Conservation (phyloP, 2,113 vertebrate genomes). For the Campylomormyrus tamandua region DNA sequence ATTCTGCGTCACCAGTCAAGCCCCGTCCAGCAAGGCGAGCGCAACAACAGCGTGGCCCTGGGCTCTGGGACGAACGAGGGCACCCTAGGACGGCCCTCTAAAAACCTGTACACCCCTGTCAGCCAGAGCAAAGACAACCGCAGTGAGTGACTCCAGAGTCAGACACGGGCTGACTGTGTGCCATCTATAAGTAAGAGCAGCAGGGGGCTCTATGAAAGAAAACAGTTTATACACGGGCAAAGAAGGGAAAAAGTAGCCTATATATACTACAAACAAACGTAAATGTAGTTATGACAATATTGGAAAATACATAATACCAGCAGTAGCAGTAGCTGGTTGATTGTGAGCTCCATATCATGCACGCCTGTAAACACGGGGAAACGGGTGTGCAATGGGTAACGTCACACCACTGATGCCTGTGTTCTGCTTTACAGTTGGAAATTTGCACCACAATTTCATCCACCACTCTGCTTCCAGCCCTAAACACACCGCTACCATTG, state of each 20-base stretch:
- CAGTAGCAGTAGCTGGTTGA: neutral
- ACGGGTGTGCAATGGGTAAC: too few species aligned
- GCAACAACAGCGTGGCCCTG: slow-evolving; percentile 76
- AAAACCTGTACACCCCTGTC: slow-evolving; percentile 75
- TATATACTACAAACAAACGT: neutral
- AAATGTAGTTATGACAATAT: neutral
- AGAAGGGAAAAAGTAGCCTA: neutral
- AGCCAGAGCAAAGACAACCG: slow-evolving; percentile 75
- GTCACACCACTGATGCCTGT: slow-evolving; percentile 32
- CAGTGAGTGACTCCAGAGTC: slow-evolving; percentile 56
- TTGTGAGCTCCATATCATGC: neutral
- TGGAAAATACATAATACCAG: neutral
- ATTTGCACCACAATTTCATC: slow-evolving; percentile 81
- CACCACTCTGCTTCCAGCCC: slow-evolving; percentile 74
- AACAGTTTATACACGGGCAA: neutral
- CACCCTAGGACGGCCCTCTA: slow-evolving; percentile 69
- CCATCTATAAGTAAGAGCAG: neutral
- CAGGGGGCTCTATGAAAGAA: neutral
- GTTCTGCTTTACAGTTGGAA: slow-evolving; percentile 69
- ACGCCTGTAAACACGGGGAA: neutral
- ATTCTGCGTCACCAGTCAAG: slow-evolving; percentile 81
- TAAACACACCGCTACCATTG: slow-evolving; percentile 74
- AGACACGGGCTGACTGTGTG: too few species aligned
- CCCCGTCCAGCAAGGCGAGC: slow-evolving; percentile 70
- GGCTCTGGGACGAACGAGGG: slow-evolving; percentile 64